Conservation (phyloP, 1,140 invertebrate species). For the Heliconius nattereri region DNA sequence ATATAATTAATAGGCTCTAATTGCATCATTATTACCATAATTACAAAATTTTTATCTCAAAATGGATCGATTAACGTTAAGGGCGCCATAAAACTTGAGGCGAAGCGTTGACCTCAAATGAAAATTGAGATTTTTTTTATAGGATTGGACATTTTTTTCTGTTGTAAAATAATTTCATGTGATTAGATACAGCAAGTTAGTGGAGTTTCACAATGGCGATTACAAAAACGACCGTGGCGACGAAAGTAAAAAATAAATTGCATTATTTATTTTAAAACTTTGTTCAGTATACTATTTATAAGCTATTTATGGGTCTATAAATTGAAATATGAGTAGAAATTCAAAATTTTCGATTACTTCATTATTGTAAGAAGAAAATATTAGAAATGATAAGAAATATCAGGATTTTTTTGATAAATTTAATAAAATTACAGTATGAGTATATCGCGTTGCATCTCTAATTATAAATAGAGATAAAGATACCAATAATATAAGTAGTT, state of each 20-base stretch:
- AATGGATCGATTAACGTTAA: constrained; percentile 29
- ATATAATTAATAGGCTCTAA: constrained; percentile 27
- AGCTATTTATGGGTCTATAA: not conserved
- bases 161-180: constrained; percentile 43
- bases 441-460: too few relatives aligned
- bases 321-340: not conserved
- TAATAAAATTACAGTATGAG: too few relatives aligned
- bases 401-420: too few relatives aligned
- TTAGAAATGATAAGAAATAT: too few relatives aligned
- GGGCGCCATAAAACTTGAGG: constrained; percentile 23
- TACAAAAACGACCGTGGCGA: constrained; percentile 21
- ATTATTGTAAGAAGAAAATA: too few relatives aligned
- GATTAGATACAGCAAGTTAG: constrained; percentile 36
- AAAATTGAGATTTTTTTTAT: constrained; percentile 34
- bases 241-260: constrained; percentile 31
- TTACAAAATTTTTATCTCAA: constrained; percentile 28
- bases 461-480: too few relatives aligned
- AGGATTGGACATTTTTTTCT: constrained; percentile 34
- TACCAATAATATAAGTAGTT: too few relatives aligned
- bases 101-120: constrained; percentile 22
- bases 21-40: constrained; percentile 27
- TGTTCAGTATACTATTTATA: not conserved
- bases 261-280: constrained; percentile 26
- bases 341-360: not conserved
- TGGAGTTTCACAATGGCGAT: constrained; percentile 20